These are phyloP conservation scores for Agrotis puta DNA, from an alignment of 2,888 invertebrate species.

Conservation along the genomic window DNA sequence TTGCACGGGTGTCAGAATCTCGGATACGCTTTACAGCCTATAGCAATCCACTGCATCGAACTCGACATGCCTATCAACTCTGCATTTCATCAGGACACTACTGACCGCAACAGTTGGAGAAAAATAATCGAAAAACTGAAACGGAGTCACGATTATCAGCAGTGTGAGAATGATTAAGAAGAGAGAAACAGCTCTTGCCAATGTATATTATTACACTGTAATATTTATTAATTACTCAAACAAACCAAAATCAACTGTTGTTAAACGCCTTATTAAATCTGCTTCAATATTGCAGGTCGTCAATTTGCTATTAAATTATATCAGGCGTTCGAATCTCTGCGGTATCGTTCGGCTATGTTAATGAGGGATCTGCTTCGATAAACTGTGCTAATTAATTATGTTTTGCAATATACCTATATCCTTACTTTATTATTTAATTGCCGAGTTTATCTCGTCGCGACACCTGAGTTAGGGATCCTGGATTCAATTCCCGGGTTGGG, in stretches of 20 bases:
- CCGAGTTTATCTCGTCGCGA: too few species aligned
- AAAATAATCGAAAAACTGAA: too few species aligned
- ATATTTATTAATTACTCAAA: not conserved
- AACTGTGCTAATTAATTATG: slow-evolving; percentile 46
- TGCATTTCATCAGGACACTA: too few species aligned
- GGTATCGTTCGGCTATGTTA: slow-evolving; percentile 33
- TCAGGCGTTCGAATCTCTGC: slow-evolving; percentile 56
- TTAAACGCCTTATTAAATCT: slow-evolving; percentile 49
- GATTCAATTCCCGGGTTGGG: too few species aligned
- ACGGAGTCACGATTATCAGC: too few species aligned
- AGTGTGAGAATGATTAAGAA: too few species aligned
- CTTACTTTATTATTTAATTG: slow-evolving; percentile 3
- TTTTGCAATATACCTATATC: slow-evolving; percentile 34
- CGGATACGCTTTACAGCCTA: too few species aligned
- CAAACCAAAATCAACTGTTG: slow-evolving; percentile 2
- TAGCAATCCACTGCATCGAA: too few species aligned
- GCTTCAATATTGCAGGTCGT: slow-evolving; percentile 22
- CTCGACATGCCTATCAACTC: too few species aligned
- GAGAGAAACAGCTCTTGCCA: not conserved
- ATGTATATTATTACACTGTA: not conserved
- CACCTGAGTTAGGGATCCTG: too few species aligned
- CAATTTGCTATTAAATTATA: slow-evolving; percentile 59
- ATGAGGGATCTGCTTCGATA: slow-evolving; percentile 27
- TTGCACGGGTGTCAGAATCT: too few species aligned
- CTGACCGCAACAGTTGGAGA: too few species aligned